phyloP scores from a whole-genome alignment of 2,888 invertebrate species.

The Sminthurides aquaticus region DNA sequence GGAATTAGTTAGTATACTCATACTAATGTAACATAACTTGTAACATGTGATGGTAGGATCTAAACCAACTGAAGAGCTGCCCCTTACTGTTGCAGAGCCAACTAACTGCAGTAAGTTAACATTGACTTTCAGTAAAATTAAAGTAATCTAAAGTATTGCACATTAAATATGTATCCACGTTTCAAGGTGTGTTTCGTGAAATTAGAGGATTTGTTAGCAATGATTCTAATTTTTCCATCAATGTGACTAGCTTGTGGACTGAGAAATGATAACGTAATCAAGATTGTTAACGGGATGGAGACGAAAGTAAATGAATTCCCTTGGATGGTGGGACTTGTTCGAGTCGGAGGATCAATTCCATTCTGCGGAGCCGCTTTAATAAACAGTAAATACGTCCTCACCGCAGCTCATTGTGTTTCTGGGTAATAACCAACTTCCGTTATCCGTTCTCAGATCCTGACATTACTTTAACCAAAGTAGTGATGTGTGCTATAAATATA shows the following conservation, averaged over 20 bases:
- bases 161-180: too few relatives aligned
- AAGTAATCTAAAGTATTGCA: too few relatives aligned
- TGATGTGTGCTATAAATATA: neutral
- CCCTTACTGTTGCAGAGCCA: slow-evolving; percentile 13
- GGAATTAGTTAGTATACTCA: too few relatives aligned
- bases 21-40: too few relatives aligned
- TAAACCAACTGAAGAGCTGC: slow-evolving; percentile 7
- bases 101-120: slow-evolving; percentile 18
- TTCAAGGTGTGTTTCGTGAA: too few relatives aligned
- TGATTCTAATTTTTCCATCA: too few relatives aligned
- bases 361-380: slow-evolving; percentile 48
- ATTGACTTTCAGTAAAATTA: neutral
- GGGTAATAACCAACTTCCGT: too few relatives aligned
- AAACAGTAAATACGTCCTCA: slow-evolving; percentile 31
- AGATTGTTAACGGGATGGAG: slow-evolving; percentile 31
- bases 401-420: slow-evolving; percentile 38
- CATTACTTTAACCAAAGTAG: neutral
- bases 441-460: neutral
- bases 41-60: too few relatives aligned
- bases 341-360: slow-evolving; percentile 28
- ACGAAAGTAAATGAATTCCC: slow-evolving; percentile 30
- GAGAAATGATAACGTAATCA: slow-evolving; percentile 10
- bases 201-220: neutral
- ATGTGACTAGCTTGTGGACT: slow-evolving; percentile 38
- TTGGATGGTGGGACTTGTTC: slow-evolving; percentile 39